Evolutionary conservation across 2,888 invertebrate species (phyloP), one percentile per base, ranked within the genome.

Genomic region (Synergus umbraculus): DNA sequence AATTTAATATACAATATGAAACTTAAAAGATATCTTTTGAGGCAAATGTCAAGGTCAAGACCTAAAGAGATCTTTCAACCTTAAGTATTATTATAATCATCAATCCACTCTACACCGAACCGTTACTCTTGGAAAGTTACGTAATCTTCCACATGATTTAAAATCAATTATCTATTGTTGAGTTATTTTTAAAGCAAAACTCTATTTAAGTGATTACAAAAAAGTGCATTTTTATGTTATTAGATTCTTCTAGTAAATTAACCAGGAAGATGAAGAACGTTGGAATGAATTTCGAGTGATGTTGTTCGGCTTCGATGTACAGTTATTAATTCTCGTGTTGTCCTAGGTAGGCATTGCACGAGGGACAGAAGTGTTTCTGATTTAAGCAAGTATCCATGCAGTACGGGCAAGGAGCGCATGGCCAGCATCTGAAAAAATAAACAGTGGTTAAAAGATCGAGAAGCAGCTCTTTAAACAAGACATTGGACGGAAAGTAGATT

Each of bases 291-390:
- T 58, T 9, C 10, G 15, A 54, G 54, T 10, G 18, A 58, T 73
- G 54, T 41, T 73, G 73, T 58, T 4, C 73, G 18, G 73, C 54
- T 58, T 58, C 18, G 12, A n/a, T 43, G 54, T 58, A 49, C 49
- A 9, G 63, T 18, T 60, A 29, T 86, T 84, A 91, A 81, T 87
- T 88, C 1, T 86, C 85, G 76, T 88, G 86, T 73, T 86, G 82
- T 63, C 94, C 94, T 60, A 94, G 87, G 82, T 87, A 94, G 0
- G 91, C 86, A 37, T 90, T 88, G 85, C 94, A 94, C 65, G 90
- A 86, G 46, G 93, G 93, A 83, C 94, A 94, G 83, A 92, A 93
- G 83, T 93, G 93, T 79, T 92, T 93, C 77, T 90, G 90, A 41
- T 88, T 88, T 83, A 92, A 85, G 77, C 93, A 93, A 37, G 89